Base-by-base conservation (phyloP, 2,888 invertebrate genomes). In the Craniophora ligustri region DNA sequence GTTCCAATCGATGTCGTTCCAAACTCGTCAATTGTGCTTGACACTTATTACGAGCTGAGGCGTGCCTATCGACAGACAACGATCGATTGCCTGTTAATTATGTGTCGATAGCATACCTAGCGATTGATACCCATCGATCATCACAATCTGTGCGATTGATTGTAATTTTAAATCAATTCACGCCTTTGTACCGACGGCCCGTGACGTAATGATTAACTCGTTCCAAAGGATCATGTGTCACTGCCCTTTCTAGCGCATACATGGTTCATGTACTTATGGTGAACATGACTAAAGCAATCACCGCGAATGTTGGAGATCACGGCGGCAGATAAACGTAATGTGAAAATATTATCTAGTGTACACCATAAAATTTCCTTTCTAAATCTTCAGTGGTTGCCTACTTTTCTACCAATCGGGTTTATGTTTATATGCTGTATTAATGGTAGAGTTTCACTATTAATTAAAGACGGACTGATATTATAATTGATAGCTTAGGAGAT, bases 351-450 rank as follows among this genome's bases (percentile, higher is more conserved):
- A 73, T 66, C 70, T 65, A 62, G 59, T 51, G 2, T 51, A 51
- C 47, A 36, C 59, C 40, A 75, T 78, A 75, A 76, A 68, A 70
- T 70, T 58, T 47, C 44, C 60, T 76, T 75, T 72, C 67, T 67
- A 70, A 75, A 78, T 67, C 66, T 60, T 66, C 51, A 46, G 42
- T 18, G 15, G 40, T 49, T 54, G 48, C 59, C 59, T 61, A 63
- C 58, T 65, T 65, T 39, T 59, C 48, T 45, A 55, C 35, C 32
- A 41, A 71, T 76, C 64, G 48, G 41, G 62, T 58, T 61, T 57
- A 32, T 26, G 62, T 67, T 63, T 66, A 65, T 67, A 69, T 55
- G 35, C 59, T 56, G 59, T 56, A n/a, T 49, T 67, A 30, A 59
- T 58, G 64, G 63, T 61, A 53, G 13, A 50, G 39, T 39, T 38